Percentiles rank a stretch among this genome's conserved stretches.
phyloP scores from a whole-genome alignment of 1,140 invertebrate genomes.

The Fopius arisanus region DNA sequence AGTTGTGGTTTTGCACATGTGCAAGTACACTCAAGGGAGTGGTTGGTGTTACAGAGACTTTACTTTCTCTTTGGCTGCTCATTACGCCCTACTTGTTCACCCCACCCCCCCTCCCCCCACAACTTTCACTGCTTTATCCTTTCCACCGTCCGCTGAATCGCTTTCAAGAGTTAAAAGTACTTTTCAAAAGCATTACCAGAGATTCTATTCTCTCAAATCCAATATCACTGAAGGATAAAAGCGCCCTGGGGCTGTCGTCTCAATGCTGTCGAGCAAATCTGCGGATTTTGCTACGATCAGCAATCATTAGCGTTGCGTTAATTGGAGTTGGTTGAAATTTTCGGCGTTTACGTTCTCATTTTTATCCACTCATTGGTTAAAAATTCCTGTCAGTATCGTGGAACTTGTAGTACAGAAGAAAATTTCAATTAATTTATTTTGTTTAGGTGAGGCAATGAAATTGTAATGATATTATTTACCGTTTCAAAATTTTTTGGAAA shows the following conservation, averaged over 20 bases:
- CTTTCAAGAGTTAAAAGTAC: constrained; percentile 21
- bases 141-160: background rate
- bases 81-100: constrained; percentile 32
- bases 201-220: background rate
- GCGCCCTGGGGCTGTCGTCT: background rate
- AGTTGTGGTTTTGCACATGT: constrained; percentile 14
- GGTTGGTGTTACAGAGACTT: constrained; percentile 10
- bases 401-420: no score
- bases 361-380: no score
- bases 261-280: background rate
- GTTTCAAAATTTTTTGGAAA: no score
- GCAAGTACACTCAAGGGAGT: constrained; percentile 21
- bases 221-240: background rate
- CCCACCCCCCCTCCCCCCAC: no score
- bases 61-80: constrained; percentile 24
- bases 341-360: no score
- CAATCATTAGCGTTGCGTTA: background rate
- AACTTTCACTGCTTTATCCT: constrained; percentile 22
- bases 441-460: no score
- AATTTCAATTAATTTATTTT: no score
- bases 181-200: constrained; percentile 6
- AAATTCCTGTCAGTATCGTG: no score
- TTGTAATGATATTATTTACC: no score
- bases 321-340: background rate
- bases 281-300: background rate